These are phyloP conservation scores for Macropodus opercularis DNA, from an alignment of 2,797 vertebrate genomes.

Conservation along the genomic window DNA sequence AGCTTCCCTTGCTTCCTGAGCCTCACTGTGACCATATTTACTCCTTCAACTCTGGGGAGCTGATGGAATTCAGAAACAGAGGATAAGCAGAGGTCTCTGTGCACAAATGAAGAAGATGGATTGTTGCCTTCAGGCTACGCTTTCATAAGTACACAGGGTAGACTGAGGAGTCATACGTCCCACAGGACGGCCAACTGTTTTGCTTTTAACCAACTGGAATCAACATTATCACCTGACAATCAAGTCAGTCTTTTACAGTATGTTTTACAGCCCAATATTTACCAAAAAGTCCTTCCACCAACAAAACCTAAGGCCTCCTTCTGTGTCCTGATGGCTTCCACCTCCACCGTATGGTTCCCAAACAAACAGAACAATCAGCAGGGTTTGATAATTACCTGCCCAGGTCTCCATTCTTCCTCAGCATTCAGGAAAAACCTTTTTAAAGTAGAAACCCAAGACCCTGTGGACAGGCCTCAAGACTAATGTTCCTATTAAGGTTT, in stretches of 20 bases:
- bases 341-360: too few species aligned
- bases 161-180: conserved; percentile 4
- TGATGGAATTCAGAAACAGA: conserved; percentile 19
- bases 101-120: conserved; percentile 13
- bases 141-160: conserved; percentile 4
- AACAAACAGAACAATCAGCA: background rate
- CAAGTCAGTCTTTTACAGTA: too few species aligned
- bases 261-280: too few species aligned
- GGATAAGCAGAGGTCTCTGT: conserved; percentile 4
- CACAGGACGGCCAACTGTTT: background rate
- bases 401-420: background rate
- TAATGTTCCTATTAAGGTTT: background rate
- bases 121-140: conserved; percentile 16
- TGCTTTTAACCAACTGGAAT: too few species aligned
- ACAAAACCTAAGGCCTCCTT: background rate
- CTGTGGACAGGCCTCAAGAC: background rate
- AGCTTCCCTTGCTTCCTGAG: conserved; percentile 10
- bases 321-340: background rate
- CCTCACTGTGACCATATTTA: conserved; percentile 12
- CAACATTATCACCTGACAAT: too few species aligned
- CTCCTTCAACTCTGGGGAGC: background rate
- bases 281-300: too few species aligned
- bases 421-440: background rate
- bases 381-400: background rate
- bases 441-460: background rate